A percentile compares a stretch with the other conserved stretches of the same genome.
Conservation (phyloP, 2,113 vertebrate genomes). For the Lynx canadensis region DNA sequence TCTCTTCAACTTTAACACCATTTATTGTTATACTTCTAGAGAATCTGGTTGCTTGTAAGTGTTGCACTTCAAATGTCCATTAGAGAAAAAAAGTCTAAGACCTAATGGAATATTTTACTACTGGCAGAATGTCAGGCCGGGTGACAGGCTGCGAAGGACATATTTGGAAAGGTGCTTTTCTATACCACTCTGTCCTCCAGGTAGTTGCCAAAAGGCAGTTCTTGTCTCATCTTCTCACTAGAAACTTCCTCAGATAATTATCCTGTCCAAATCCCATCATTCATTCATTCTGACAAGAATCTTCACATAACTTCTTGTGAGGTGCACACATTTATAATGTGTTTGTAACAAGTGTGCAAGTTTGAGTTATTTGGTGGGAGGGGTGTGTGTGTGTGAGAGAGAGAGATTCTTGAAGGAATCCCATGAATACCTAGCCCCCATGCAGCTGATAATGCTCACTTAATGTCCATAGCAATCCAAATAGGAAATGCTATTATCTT, state of each 20-base stretch:
- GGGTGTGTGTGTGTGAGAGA: background rate
- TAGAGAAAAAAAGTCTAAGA: background rate
- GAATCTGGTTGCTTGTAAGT: background rate
- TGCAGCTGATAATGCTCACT: background rate
- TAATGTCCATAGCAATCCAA: background rate
- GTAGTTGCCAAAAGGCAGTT: background rate
- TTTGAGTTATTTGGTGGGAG: background rate
- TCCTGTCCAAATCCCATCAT: background rate
- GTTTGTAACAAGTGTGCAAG: background rate
- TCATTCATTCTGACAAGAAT: background rate
- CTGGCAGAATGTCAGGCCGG: background rate
- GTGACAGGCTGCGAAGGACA: background rate
- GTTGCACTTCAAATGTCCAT: background rate
- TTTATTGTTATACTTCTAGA: background rate
- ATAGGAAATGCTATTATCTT: background rate
- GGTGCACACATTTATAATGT: background rate
- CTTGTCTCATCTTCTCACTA: background rate
- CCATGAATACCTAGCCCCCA: background rate
- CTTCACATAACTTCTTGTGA: background rate
- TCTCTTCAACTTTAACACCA: background rate
- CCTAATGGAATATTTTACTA: background rate
- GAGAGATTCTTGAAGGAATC: background rate
- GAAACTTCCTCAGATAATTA: background rate
- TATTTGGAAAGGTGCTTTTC: background rate
- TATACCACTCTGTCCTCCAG: background rate